Conservation (phyloP, 1,140 invertebrate species). For the Tetragonula clypearis region DNA sequence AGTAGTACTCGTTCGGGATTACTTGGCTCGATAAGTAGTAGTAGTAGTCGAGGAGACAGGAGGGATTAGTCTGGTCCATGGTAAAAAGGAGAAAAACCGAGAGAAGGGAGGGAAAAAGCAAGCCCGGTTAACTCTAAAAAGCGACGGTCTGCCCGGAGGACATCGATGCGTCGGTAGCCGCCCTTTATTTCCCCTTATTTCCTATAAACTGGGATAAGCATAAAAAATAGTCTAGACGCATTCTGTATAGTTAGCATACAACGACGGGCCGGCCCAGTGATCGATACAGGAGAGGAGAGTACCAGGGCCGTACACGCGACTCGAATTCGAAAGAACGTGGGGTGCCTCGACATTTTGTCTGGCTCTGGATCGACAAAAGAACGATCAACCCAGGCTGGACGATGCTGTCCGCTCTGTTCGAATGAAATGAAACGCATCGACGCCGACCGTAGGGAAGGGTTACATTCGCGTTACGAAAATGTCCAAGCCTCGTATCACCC, state of each 20-base stretch:
- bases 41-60: neutral
- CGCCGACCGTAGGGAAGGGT: neutral
- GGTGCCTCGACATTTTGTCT: slow-evolving; percentile 5
- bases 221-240: slow-evolving; percentile 77
- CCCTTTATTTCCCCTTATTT: slow-evolving; percentile 64
- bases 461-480: neutral
- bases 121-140: neutral
- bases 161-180: slow-evolving; percentile 1
- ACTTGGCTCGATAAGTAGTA: neutral
- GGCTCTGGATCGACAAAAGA: slow-evolving; percentile 23
- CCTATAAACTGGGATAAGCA: slow-evolving; percentile 70
- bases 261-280: slow-evolving; percentile 46
- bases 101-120: neutral
- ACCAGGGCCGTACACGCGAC: slow-evolving; percentile 40
- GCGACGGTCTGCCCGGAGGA: neutral
- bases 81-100: neutral
- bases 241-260: slow-evolving; percentile 73
- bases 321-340: slow-evolving; percentile 19
- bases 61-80: neutral
- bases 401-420: neutral
- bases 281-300: slow-evolving; percentile 63
- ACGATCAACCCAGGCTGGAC: slow-evolving; percentile 1
- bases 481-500: neutral
- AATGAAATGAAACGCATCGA: slow-evolving; percentile 6
- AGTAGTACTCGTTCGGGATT: slow-evolving; percentile 24